Evolutionary conservation across 2,113 vertebrate genomes (phyloP).

Genomic region (Phrynosoma platyrhinos): DNA sequence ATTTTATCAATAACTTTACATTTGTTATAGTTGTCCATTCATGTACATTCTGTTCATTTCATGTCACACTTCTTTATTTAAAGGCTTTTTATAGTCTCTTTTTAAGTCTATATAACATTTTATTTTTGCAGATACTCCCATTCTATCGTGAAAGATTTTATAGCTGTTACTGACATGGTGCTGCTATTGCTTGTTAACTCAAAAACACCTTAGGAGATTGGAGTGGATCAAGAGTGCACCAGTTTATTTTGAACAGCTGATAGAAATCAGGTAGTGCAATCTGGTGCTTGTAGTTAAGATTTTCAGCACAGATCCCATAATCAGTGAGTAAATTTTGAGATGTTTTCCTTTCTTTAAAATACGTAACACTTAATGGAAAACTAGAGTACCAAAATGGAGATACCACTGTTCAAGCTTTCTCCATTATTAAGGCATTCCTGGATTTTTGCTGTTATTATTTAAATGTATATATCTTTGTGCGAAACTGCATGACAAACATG

Average conservation of each 20-base stretch:
- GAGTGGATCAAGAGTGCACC: constrained; percentile 17
- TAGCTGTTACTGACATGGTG: background rate
- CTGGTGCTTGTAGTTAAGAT: background rate
- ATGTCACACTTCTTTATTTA: background rate
- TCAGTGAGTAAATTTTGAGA: background rate
- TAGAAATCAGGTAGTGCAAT: background rate
- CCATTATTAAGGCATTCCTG: background rate
- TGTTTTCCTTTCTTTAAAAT: background rate
- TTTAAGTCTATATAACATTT: constrained; percentile 64
- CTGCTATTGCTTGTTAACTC: constrained; percentile 31
- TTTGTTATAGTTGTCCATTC: background rate
- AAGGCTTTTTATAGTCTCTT: background rate
- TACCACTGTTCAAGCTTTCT: constrained; percentile 10
- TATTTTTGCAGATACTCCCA: constrained; percentile 15
- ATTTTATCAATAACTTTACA: background rate
- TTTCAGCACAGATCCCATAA: background rate
- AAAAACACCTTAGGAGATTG: constrained; percentile 2
- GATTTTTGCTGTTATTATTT: constrained; percentile 34
- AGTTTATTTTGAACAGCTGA: background rate
- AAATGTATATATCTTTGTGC: constrained; percentile 18
- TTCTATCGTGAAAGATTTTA: constrained; percentile 12
- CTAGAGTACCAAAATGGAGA: constrained; percentile 12
- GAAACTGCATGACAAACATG: background rate
- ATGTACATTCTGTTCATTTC: constrained; percentile 3
- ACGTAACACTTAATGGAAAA: background rate